Percentiles rank a stretch among this genome's conserved stretches.
Evolutionary conservation across 2,113 vertebrate genomes (phyloP).

Genomic region (Periophthalmus modestus): DNA sequence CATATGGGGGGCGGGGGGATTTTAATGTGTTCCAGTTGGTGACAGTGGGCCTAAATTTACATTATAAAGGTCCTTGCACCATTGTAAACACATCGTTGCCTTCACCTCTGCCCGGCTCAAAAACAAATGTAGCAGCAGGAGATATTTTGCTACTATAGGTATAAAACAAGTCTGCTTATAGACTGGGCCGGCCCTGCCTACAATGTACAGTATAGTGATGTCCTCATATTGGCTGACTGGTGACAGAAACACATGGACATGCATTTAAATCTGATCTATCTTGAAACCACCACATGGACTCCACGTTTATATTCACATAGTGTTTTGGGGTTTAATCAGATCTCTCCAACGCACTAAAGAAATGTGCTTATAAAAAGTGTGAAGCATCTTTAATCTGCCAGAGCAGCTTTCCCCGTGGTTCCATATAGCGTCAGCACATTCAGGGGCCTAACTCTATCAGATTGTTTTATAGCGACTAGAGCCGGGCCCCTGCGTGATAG

Average conservation of each 20-base stretch:
- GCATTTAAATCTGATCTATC: neutral
- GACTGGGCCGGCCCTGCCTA: no score
- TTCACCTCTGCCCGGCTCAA: no score
- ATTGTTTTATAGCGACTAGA: conserved; percentile 55
- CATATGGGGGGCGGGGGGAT: no score
- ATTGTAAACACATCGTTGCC: no score
- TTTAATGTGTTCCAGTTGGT: no score
- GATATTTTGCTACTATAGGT: no score
- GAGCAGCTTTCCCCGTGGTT: conserved; percentile 29
- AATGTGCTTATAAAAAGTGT: conserved; percentile 21
- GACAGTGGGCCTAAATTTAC: no score
- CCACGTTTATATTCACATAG: conserved; percentile 1
- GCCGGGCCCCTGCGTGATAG: conserved; percentile 47
- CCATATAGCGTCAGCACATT: conserved; percentile 48
- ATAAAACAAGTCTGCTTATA: no score
- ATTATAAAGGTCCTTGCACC: no score
- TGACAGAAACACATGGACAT: neutral
- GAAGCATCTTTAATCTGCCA: conserved; percentile 29
- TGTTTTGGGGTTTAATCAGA: conserved; percentile 40
- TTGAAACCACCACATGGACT: neutral
- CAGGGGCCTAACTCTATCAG: conserved; percentile 39
- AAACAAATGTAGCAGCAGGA: no score
- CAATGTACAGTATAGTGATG: no score
- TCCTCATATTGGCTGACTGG: no score
- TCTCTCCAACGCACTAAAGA: conserved; percentile 19